Percentiles rank a stretch among this genome's conserved stretches.
Evolutionary conservation across 2,888 invertebrate species (phyloP).

Genomic region (Theretra japonica): DNA sequence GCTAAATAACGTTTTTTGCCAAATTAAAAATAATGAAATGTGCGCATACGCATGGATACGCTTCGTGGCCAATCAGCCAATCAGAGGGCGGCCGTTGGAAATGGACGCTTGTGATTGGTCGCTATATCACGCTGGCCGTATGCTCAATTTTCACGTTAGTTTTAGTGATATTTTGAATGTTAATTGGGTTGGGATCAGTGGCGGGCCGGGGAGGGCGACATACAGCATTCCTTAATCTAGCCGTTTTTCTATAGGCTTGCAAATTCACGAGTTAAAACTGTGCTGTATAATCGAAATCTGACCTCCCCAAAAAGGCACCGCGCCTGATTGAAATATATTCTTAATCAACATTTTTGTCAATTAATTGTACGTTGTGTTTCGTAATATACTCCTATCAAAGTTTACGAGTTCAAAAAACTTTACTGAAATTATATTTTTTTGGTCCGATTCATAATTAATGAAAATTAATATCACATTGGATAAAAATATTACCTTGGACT

Average conservation of each 20-base stretch:
- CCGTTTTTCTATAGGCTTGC: not conserved
- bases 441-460: no score
- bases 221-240: not conserved
- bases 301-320: not conserved
- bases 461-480: no score
- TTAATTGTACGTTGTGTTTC: not conserved
- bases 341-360: conserved; percentile 16
- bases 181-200: conserved; percentile 1
- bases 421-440: no score
- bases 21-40: conserved; percentile 19
- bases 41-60: conserved; percentile 37
- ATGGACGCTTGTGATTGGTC: conserved; percentile 32
- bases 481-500: no score
- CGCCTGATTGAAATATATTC: not conserved
- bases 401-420: no score
- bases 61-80: conserved; percentile 34
- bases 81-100: conserved; percentile 29
- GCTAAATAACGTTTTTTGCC: conserved; percentile 11
- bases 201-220: not conserved
- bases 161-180: conserved; percentile 30
- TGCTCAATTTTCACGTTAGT: conserved; percentile 46
- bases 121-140: conserved; percentile 40
- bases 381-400: not conserved
- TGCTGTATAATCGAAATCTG: not conserved
- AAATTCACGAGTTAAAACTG: not conserved